Base-by-base conservation (phyloP, 2,888 invertebrate genomes). In the Macrosiphum euphorbiae region DNA sequence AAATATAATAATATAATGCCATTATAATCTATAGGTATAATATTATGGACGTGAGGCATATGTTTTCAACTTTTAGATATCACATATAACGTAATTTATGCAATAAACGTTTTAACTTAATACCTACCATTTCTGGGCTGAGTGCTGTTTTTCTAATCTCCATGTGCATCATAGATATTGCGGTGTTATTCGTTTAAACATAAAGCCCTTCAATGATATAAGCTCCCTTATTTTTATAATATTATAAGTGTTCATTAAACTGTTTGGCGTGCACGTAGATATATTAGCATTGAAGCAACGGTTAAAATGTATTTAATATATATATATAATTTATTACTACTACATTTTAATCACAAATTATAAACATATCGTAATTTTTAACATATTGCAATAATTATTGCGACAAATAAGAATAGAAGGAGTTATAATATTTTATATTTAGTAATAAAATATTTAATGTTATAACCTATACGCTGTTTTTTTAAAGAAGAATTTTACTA, bases 71-170 rank as follows among this genome's bases (percentile, higher is more conserved):
- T 86, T 92, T 92, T 35, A 58, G 26, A 58, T 86, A 86, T 86
- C 44, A 44, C 58, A 85, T 86, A 47, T 20, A 85, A 44, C 5
- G 58, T 61, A 87, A 92, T 92, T 87, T 92, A 92, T 92, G 58
- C 86, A 61, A 86, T 61, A 58, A 87, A 47, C 91, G 86, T 92
- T 92, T 86, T 61, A 47, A 61, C 47, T 61, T 86, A 86, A 86
- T 86, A 61, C 86, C n/a, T 86, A 61, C 86, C n/a, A 26, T 87
- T 85, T 58, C 20, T n/a, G 35, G 0, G 26, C 7, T 3, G 50
- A 52, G 90, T 13, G 35, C n/a, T 1, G 50, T 52, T 52, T 52
- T 90, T 78, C 61, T 41, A 78, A 84, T 78, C 58, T 52, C 41
- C 16, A 13, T 41, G 35, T 78, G 7, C 52, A 41, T 52, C 44